Percentiles rank a stretch among this genome's conserved stretches.
Evolutionary conservation across 2,797 vertebrate species (phyloP).

Genomic region (Macroramphosus scolopax): DNA sequence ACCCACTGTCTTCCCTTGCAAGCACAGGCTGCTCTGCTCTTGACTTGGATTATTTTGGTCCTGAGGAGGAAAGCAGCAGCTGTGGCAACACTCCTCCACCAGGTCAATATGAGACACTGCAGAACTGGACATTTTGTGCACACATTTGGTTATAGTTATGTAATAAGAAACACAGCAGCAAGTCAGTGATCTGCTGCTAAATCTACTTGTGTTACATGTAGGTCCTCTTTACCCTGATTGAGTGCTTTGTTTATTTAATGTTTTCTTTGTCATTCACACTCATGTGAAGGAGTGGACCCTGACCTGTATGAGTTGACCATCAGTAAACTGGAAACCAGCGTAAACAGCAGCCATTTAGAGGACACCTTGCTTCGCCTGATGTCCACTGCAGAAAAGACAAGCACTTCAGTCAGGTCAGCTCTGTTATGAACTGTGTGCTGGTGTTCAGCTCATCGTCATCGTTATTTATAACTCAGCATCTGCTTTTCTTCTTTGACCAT

Average conservation of each 20-base stretch:
- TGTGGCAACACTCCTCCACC: constrained; percentile 82
- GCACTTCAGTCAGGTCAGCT: constrained; percentile 82
- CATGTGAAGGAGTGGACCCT: constrained; percentile 82
- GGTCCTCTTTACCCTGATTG: not conserved
- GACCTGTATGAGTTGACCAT: constrained; percentile 90
- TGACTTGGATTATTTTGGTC: constrained; percentile 94
- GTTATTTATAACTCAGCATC: not conserved
- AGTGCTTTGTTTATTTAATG: not conserved
- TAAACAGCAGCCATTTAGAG: constrained; percentile 73
- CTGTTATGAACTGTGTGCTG: not conserved
- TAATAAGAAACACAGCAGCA: not conserved
- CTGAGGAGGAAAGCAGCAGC: constrained; percentile 79
- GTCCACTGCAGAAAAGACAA: constrained; percentile 86
- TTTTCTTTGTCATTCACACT: not conserved
- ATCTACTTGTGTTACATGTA: not conserved
- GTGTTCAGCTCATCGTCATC: too few relatives aligned
- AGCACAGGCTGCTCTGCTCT: constrained; percentile 85
- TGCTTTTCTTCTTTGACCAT: too few relatives aligned
- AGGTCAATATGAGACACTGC: constrained; percentile 82
- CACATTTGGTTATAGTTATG: not conserved
- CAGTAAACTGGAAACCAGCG: constrained; percentile 82
- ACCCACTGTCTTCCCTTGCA: constrained; percentile 23
- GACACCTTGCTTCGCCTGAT: constrained; percentile 87
- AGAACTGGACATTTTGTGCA: constrained; percentile 2
- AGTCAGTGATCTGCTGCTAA: not conserved